Conservation (phyloP, 2,888 invertebrate species). For the Campopleginae sp. region DNA sequence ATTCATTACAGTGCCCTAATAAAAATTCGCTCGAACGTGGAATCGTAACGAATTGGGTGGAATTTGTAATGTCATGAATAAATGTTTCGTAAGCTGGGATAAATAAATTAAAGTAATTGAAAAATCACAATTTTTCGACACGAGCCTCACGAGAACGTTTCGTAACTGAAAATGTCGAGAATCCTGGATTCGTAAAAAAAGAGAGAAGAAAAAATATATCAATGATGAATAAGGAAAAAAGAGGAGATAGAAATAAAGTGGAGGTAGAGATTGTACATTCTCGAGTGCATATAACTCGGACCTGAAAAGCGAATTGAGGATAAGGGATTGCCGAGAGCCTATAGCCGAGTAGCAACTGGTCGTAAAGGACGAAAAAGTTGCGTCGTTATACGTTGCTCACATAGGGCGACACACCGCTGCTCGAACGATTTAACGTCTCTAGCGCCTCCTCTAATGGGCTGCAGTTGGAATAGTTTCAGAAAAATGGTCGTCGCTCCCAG, state of each 20-base stretch:
- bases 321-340: conserved; percentile 63
- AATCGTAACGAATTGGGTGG: background rate
- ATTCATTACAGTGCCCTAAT: no score
- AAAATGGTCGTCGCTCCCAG: conserved; percentile 77
- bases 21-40: no score
- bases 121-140: background rate
- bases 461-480: conserved; percentile 80
- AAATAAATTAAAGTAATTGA: background rate
- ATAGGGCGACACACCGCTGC: conserved; percentile 67
- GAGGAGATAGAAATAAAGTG: background rate
- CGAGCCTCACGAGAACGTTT: background rate
- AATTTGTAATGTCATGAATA: background rate
- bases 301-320: conserved; percentile 56
- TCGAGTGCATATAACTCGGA: conserved; percentile 27
- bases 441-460: conserved; percentile 77
- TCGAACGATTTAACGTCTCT: conserved; percentile 76
- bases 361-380: conserved; percentile 74
- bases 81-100: background rate
- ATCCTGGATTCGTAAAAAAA: background rate
- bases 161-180: background rate
- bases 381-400: conserved; percentile 72
- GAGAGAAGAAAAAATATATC: background rate
- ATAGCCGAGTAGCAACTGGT: conserved; percentile 70
- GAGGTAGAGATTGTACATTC: conserved; percentile 5
- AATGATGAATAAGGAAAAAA: conserved; percentile 19